Percentiles rank a stretch among this genome's conserved stretches.
Evolutionary conservation across 2,888 invertebrate species (phyloP).

Genomic region (Tanytarsus gracilentus): DNA sequence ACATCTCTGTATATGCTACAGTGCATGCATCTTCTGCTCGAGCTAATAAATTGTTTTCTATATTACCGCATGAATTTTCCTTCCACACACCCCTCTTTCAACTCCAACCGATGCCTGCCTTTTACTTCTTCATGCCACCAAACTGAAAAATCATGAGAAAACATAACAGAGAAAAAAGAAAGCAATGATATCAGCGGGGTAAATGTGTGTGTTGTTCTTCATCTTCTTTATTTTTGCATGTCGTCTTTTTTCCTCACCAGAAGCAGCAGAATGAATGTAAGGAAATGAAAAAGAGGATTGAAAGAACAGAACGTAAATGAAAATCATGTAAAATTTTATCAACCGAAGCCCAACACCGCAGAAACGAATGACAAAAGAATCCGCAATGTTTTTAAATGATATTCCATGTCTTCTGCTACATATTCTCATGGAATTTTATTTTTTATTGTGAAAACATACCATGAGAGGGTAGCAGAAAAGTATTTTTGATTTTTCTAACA

Average conservation of each 20-base stretch:
- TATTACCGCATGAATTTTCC: constrained; percentile 3
- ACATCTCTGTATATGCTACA: too few species aligned
- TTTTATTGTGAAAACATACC: too few species aligned
- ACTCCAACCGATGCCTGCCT: too few species aligned
- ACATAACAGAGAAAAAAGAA: not conserved
- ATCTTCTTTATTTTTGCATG: too few species aligned
- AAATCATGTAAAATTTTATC: constrained; percentile 1
- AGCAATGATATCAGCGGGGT: too few species aligned
- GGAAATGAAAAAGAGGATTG: not conserved
- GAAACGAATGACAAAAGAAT: not conserved
- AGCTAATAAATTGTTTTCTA: constrained; percentile 28
- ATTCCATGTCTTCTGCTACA: not conserved
- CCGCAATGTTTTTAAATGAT: not conserved
- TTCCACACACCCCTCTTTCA: not conserved
- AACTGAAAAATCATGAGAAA: not conserved
- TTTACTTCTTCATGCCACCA: not conserved
- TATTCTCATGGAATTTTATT: too few species aligned
- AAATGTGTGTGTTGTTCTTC: too few species aligned
- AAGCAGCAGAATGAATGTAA: too few species aligned
- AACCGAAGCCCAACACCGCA: not conserved
- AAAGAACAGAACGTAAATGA: not conserved
- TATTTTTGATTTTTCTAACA: too few species aligned
- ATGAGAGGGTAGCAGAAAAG: too few species aligned
- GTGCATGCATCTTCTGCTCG: not conserved
- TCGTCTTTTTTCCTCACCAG: too few species aligned